Evolutionary conservation across 2,888 invertebrate species (phyloP).

Genomic region (Sinohyriopsis cumingii): DNA sequence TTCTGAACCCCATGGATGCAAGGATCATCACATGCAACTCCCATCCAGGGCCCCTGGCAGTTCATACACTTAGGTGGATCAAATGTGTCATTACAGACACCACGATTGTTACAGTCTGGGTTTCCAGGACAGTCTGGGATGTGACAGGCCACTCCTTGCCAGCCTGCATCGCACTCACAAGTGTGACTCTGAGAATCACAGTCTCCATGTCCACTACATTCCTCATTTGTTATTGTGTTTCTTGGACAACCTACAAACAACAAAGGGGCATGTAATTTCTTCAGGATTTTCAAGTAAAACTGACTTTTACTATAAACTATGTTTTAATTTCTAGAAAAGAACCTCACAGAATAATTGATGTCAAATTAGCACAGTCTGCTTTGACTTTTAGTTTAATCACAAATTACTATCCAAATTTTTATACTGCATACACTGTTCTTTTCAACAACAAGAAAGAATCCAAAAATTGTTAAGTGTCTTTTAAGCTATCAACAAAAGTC

Average conservation of each 20-base stretch:
- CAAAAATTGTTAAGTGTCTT: no score
- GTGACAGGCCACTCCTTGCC: slow-evolving; percentile 52
- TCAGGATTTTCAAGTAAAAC: no score
- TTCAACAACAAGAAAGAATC: no score
- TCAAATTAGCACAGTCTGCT: no score
- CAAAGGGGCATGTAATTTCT: no score
- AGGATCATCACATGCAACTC: slow-evolving; percentile 53
- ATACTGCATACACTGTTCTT: no score
- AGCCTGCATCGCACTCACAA: slow-evolving; percentile 52
- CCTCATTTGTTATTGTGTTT: slow-evolving; percentile 34
- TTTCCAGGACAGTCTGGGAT: slow-evolving; percentile 51
- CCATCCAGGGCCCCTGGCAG: slow-evolving; percentile 53
- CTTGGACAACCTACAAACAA: slow-evolving; percentile 48
- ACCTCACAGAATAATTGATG: no score
- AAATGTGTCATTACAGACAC: slow-evolving; percentile 42
- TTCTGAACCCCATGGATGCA: slow-evolving; percentile 47
- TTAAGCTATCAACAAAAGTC: no score
- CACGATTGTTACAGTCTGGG: slow-evolving; percentile 46
- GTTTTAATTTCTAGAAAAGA: no score
- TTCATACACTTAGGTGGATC: slow-evolving; percentile 48
- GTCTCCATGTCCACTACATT: slow-evolving; percentile 53
- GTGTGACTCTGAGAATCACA: slow-evolving; percentile 48
- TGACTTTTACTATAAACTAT: no score
- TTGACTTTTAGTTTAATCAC: no score
- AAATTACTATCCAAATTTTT: no score